Evolutionary conservation across 53 echinoderm and acorn worm species (phyloP).

Genomic region (Pentamera pediparva): DNA sequence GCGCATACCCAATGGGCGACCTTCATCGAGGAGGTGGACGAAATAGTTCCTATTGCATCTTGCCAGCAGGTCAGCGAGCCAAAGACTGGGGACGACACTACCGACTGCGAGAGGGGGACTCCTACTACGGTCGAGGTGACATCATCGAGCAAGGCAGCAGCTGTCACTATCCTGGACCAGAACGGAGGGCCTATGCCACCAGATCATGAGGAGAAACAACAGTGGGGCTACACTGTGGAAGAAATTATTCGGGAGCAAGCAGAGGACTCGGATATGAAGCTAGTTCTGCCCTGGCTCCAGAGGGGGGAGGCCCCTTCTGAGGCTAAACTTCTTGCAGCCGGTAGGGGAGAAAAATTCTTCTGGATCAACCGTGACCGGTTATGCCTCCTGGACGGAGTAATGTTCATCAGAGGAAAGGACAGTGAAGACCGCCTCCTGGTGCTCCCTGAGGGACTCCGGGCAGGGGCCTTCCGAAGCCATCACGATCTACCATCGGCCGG

Average conservation of each 20-base stretch:
- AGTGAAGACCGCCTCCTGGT: constrained; percentile 9
- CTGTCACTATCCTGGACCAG: neutral
- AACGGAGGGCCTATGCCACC: neutral
- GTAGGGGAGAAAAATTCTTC: constrained; percentile 20
- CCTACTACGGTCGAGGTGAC: neutral
- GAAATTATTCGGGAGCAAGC: neutral
- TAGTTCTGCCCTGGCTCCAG: neutral
- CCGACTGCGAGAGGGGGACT: neutral
- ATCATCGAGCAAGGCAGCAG: neutral
- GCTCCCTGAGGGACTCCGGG: constrained; percentile 30
- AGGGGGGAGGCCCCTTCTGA: constrained; percentile 22
- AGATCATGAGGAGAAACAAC: neutral
- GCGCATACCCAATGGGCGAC: constrained; percentile 41
- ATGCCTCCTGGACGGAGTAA: constrained; percentile 23
- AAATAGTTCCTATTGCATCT: constrained; percentile 21
- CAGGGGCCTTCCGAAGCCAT: constrained; percentile 26
- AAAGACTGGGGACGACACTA: too few species aligned
- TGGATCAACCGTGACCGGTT: constrained; percentile 46
- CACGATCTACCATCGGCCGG: constrained; percentile 58
- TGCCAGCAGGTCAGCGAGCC: too few species aligned
- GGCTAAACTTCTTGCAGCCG: constrained; percentile 18
- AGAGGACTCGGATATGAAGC: neutral
- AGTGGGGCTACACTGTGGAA: neutral
- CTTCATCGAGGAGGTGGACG: constrained; percentile 32
- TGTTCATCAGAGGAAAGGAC: constrained; percentile 21